These are phyloP conservation scores for Tadarida brasiliensis DNA, from an alignment of 2,797 vertebrate genomes.

Conservation along the genomic window DNA sequence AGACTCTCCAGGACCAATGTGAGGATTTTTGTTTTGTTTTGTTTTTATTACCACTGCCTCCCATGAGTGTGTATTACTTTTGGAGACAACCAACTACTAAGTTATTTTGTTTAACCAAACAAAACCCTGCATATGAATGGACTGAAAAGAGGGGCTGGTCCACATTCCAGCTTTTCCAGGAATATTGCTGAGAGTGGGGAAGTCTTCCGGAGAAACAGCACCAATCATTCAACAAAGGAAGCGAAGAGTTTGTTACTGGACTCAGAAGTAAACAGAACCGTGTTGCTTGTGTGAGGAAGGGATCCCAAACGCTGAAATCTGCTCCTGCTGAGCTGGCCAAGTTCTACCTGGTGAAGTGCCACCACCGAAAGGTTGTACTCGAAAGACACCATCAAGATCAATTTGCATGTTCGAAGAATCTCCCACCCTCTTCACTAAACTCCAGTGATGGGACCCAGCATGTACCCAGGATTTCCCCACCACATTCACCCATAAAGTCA, in stretches of 20 bases:
- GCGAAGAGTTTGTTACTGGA: not conserved
- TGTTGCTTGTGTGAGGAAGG: not conserved
- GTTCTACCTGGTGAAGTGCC: not conserved
- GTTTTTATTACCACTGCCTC: not conserved
- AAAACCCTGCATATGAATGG: constrained; percentile 16
- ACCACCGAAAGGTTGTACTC: not conserved
- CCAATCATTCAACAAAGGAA: not conserved
- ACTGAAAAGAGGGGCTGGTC: not conserved
- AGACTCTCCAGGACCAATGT: not conserved
- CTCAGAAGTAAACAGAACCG: not conserved
- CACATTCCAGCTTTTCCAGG: not conserved
- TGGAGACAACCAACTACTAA: constrained; percentile 54
- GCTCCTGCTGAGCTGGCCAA: not conserved
- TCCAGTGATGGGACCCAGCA: not conserved
- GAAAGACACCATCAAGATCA: not conserved
- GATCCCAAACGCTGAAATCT: not conserved
- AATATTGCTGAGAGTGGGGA: not conserved
- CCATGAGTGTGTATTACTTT: not conserved
- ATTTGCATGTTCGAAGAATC: not conserved
- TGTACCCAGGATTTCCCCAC: not conserved
- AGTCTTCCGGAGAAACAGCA: not conserved
- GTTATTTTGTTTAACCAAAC: constrained; percentile 52
- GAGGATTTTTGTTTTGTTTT: not conserved
- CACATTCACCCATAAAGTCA: not conserved
- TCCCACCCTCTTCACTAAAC: not conserved